phyloP scores from a whole-genome alignment of 1,140 invertebrate genomes.

The Leptinotarsa defecta region DNA sequence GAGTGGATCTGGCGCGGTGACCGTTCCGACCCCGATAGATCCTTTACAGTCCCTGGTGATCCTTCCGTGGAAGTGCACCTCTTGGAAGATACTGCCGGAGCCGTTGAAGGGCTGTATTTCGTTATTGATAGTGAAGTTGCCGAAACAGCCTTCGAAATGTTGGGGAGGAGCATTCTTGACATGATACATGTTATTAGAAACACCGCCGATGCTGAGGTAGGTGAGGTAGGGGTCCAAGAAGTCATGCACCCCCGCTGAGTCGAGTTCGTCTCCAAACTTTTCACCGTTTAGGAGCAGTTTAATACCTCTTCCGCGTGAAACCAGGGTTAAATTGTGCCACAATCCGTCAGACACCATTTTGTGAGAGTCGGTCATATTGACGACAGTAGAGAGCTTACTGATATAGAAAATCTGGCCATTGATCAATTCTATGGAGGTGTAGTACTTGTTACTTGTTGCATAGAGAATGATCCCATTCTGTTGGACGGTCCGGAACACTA shows the following conservation, averaged over 20 bases:
- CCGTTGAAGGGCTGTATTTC: slow-evolving; percentile 89
- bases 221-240: slow-evolving; percentile 90
- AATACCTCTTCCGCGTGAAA: slow-evolving; percentile 70
- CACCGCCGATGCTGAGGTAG: slow-evolving; percentile 76
- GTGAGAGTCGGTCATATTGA: slow-evolving; percentile 77
- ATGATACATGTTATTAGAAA: slow-evolving; percentile 62
- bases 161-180: slow-evolving; percentile 59
- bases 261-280: slow-evolving; percentile 81
- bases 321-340: slow-evolving; percentile 84
- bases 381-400: slow-evolving; percentile 73
- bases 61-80: slow-evolving; percentile 71
- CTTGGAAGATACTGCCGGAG: slow-evolving; percentile 77
- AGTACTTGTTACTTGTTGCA: slow-evolving; percentile 85
- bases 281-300: slow-evolving; percentile 71
- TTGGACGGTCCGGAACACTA: slow-evolving; percentile 82
- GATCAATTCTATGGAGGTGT: slow-evolving; percentile 77
- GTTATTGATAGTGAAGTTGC: slow-evolving; percentile 86
- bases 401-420: slow-evolving; percentile 75
- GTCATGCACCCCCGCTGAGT: slow-evolving; percentile 83
- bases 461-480: slow-evolving; percentile 80
- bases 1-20: slow-evolving; percentile 80
- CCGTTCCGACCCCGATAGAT: slow-evolving; percentile 72
- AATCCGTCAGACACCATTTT: slow-evolving; percentile 72
- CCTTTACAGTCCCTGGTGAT: slow-evolving; percentile 71
- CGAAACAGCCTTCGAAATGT: slow-evolving; percentile 85